Conservation (phyloP, 2,113 vertebrate species). For the Glareola pratincola region DNA sequence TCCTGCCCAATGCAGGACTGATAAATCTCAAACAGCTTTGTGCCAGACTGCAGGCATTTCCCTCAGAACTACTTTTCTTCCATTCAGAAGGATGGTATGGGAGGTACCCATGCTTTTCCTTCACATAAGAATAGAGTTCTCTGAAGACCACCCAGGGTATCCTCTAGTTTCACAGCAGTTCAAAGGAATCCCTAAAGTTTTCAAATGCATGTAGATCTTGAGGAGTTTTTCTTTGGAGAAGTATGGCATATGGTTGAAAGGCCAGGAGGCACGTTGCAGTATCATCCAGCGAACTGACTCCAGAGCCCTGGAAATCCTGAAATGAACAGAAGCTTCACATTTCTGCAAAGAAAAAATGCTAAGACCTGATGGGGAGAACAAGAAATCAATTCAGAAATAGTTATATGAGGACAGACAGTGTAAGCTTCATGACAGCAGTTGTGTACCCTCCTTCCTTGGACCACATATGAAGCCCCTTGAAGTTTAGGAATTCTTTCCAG, state of each 20-base stretch:
- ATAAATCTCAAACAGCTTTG: neutral
- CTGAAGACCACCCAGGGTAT: neutral
- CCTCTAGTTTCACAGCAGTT: neutral
- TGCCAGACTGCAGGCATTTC: neutral
- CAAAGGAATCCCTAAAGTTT: neutral
- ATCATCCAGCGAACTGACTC: neutral
- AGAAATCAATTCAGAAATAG: neutral
- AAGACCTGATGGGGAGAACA: neutral
- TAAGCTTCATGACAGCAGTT: neutral
- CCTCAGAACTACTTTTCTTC: neutral
- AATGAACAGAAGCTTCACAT: neutral
- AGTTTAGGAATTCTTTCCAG: neutral
- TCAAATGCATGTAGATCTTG: neutral
- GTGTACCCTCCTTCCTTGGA: neutral
- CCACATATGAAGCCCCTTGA: neutral
- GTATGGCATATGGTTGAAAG: neutral
- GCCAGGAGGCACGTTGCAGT: neutral
- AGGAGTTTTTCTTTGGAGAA: neutral
- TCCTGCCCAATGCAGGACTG: neutral
- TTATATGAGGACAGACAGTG: neutral
- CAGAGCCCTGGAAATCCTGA: neutral
- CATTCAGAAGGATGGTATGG: neutral
- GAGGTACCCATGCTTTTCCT: neutral
- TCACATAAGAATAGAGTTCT: neutral
- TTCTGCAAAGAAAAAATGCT: neutral